Conservation (phyloP, 2,113 vertebrate species). For the Podocnemis expansa region DNA sequence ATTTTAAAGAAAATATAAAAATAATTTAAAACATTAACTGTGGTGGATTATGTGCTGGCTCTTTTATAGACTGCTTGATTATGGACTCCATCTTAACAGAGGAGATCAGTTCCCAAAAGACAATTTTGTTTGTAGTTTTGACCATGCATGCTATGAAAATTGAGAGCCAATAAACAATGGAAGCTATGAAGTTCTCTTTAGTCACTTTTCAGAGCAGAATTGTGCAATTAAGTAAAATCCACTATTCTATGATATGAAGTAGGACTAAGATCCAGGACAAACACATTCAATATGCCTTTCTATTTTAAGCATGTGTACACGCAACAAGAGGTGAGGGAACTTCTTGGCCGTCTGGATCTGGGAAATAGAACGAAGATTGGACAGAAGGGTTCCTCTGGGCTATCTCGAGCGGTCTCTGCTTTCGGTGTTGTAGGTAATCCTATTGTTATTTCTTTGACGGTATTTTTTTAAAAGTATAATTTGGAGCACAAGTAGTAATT, state of each 20-base stretch:
- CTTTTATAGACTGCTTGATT: background rate
- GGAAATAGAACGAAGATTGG: slow-evolving; percentile 95
- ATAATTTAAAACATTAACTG: background rate
- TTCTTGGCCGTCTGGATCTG: slow-evolving; percentile 92
- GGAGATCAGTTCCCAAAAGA: background rate
- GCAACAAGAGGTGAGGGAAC: slow-evolving; percentile 91
- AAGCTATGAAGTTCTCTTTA: background rate
- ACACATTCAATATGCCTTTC: slow-evolving; percentile 11
- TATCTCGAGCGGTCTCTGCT: slow-evolving; percentile 90
- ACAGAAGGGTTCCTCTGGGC: slow-evolving; percentile 92
- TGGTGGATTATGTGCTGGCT: background rate
- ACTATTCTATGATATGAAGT: background rate
- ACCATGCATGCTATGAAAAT: background rate
- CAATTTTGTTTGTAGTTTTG: background rate
- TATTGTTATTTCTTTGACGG: background rate
- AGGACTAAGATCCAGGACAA: background rate
- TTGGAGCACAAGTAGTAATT: background rate
- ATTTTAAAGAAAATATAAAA: background rate
- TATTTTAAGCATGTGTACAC: slow-evolving; percentile 91
- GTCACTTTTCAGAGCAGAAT: background rate
- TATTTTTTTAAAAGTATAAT: background rate
- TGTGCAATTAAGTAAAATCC: background rate
- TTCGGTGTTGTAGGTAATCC: slow-evolving; percentile 92
- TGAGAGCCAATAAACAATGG: background rate
- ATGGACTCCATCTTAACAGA: background rate